Evolutionary conservation across 2,888 invertebrate genomes (phyloP), one percentile per base, ranked within the genome.

Genomic region (Hyppa rectilinea): DNA sequence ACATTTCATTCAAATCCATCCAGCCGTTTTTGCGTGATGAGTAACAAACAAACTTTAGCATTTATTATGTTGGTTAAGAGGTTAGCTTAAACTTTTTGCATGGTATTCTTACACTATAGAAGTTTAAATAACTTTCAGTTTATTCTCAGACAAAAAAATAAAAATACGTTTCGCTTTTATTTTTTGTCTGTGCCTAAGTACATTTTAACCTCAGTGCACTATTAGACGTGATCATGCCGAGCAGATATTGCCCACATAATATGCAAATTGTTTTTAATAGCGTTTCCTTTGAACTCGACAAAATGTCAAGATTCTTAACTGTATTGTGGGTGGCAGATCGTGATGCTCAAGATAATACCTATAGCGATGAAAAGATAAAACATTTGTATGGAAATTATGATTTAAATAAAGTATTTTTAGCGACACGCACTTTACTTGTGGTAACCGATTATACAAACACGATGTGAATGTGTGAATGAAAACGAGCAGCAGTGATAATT

Each of bases 231-330:
- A 43, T 70, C 67, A 56, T 59, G 2, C 23, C 7, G 36, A 55
- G 63, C 56, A 65, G 52, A 63, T 63, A 76, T 67, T 81, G 56
- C 70, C 71, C 61, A 71, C 81, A 67, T 81, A 69, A 60, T 81
- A 84, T 78, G 78, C 73, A 70, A 78, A 84, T 84, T 10, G 50
- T 60, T 65, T 67, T 70, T 65, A 74, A 68, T 66, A 59, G 59
- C 38, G 63, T 64, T 81, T 78, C 62, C 62, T 81, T 65, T 81
- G 76, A 74, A 79, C 76, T 79, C 71, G 34, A 67, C 56, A 60
- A 80, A 84, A 84, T 84, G 85, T 83, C 85, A 84, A 81, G 81
- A 82, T 71, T 77, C 76, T 76, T 71, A 69, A 63, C 62, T 53
- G 67, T 67, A 47, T 40, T 68, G 83, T 85, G 83, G 85, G 85